Percentiles rank a stretch among this genome's conserved stretches.
Conservation (phyloP, 2,113 vertebrate genomes). For the Hippocampus guttulatus region DNA sequence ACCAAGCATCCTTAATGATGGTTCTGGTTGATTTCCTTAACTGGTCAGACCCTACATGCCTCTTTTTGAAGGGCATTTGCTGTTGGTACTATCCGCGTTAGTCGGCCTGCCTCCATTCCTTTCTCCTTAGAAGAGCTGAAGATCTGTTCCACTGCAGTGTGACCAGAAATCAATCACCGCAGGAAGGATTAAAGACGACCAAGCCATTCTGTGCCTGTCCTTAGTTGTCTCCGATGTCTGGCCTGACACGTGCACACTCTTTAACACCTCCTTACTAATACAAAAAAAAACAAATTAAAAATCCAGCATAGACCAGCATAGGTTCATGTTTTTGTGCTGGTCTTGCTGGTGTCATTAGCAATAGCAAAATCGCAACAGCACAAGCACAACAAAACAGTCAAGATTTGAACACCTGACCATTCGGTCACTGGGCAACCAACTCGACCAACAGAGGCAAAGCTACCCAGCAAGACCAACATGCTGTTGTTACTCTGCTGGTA, state of each 20-base stretch:
- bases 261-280: constrained; percentile 23
- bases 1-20: constrained; percentile 21
- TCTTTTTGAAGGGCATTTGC: constrained; percentile 29
- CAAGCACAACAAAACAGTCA: no score
- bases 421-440: no score
- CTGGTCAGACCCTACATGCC: constrained; percentile 6
- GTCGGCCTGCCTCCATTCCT: constrained; percentile 15
- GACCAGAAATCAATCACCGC: constrained; percentile 61
- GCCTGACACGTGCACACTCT: constrained; percentile 33
- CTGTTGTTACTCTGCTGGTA: no score
- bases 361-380: no score
- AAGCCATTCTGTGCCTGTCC: constrained; percentile 43
- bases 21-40: constrained; percentile 25
- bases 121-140: constrained; percentile 29
- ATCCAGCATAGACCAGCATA: no score
- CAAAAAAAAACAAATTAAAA: no score
- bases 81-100: constrained; percentile 27
- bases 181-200: constrained; percentile 52
- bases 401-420: no score
- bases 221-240: constrained; percentile 25
- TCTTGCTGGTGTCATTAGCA: no score
- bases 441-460: no score
- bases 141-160: constrained; percentile 41
- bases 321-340: no score
- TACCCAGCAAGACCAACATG: no score